Evolutionary conservation across 2,113 vertebrate genomes (phyloP).

Genomic region (Litocranius walleri): DNA sequence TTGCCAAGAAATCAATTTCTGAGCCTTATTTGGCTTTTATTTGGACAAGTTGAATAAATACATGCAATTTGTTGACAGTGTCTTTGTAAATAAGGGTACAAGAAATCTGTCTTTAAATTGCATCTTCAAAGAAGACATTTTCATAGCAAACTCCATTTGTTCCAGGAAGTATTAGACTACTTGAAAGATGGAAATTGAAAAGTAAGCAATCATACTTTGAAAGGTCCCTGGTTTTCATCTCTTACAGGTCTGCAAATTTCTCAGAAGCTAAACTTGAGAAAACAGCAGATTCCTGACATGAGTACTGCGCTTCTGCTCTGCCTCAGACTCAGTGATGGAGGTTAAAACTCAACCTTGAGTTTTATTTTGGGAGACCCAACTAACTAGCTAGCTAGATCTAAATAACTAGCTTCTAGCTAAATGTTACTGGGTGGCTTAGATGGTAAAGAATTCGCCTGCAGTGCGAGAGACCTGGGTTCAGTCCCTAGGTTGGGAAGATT

Average conservation of each 20-base stretch:
- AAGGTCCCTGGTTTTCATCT: conserved; percentile 61
- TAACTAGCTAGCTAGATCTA: not conserved
- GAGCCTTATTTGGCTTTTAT: conserved; percentile 62
- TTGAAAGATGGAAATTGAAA: conserved; percentile 73
- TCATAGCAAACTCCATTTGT: conserved; percentile 72
- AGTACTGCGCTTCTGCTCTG: not conserved
- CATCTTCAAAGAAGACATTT: conserved; percentile 73
- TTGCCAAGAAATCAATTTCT: conserved; percentile 59
- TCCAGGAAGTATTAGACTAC: conserved; percentile 68
- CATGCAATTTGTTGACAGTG: conserved; percentile 62
- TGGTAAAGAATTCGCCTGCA: not conserved
- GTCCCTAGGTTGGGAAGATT: not conserved
- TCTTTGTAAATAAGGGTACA: conserved; percentile 62
- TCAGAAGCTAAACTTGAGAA: conserved; percentile 52
- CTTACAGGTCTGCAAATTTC: conserved; percentile 50
- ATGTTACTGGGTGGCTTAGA: not conserved
- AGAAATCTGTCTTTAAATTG: conserved; percentile 72
- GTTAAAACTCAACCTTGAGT: not conserved
- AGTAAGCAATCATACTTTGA: conserved; percentile 69
- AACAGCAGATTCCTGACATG: not conserved
- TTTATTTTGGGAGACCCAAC: not conserved
- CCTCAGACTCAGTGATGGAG: not conserved
- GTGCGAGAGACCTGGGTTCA: not conserved
- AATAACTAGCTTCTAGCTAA: not conserved
- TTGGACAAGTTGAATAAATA: conserved; percentile 69